Conservation (phyloP, 2,888 invertebrate genomes). For the Dolichopus griseipennis region DNA sequence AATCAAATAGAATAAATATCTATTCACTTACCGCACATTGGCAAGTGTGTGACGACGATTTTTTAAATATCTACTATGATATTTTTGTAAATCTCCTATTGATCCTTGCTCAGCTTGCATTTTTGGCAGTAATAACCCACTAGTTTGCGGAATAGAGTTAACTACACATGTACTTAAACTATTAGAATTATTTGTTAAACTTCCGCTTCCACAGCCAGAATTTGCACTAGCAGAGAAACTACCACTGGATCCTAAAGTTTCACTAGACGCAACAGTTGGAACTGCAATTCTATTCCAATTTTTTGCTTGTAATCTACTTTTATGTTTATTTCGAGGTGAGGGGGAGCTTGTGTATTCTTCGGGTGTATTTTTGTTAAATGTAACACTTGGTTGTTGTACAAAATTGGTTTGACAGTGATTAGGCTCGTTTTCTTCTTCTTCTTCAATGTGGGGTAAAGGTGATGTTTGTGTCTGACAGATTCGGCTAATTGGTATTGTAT, state of each 20-base stretch:
- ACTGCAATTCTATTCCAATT: conserved; percentile 40
- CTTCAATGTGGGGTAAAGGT: conserved; percentile 71
- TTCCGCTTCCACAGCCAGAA: conserved; percentile 27
- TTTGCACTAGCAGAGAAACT: conserved; percentile 33
- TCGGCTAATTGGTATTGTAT: conserved; percentile 40
- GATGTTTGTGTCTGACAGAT: conserved; percentile 55
- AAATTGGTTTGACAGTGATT: conserved; percentile 44
- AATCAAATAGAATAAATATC: no score
- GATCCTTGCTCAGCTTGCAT: conserved; percentile 92
- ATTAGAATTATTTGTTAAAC: conserved; percentile 28
- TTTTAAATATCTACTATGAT: conserved; percentile 76
- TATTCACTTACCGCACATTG: conserved; percentile 76
- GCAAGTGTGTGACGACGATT: conserved; percentile 82
- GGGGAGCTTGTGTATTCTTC: conserved; percentile 35
- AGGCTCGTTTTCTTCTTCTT: conserved; percentile 59
- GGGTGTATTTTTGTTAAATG: conserved; percentile 18
- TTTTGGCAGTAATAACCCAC: conserved; percentile 48
- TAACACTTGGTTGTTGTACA: background rate
- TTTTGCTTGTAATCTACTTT: conserved; percentile 40
- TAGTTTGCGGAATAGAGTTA: conserved; percentile 33
- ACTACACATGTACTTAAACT: conserved; percentile 24
- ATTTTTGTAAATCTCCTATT: conserved; percentile 81
- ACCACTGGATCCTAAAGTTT: conserved; percentile 33
- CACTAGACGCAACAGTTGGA: conserved; percentile 36
- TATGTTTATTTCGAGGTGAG: conserved; percentile 41